phyloP scores from a whole-genome alignment of 1,140 invertebrate genomes.

The Drosophila orena region DNA sequence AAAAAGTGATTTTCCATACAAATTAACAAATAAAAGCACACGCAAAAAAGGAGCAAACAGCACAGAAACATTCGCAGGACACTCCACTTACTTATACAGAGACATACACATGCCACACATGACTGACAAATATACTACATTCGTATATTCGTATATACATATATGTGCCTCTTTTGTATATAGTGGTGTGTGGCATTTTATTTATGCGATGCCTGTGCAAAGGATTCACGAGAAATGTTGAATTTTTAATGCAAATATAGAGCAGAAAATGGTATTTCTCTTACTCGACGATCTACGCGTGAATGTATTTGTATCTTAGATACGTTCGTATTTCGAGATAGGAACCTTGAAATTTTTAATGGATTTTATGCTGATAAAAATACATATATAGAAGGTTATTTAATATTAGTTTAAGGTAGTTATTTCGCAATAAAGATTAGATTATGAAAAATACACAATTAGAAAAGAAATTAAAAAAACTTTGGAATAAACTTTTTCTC shows the following conservation, averaged over 20 bases:
- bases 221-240: slow-evolving; percentile 35
- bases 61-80: slow-evolving; percentile 28
- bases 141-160: background rate
- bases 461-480: too few relatives aligned
- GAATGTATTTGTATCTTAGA: background rate
- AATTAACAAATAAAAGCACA: slow-evolving; percentile 69
- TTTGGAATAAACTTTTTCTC: too few relatives aligned
- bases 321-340: background rate
- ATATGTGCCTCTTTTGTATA: slow-evolving; percentile 1
- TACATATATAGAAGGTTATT: background rate
- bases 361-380: background rate
- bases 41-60: slow-evolving; percentile 41
- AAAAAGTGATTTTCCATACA: slow-evolving; percentile 83
- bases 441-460: too few relatives aligned
- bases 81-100: slow-evolving; percentile 10
- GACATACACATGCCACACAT: slow-evolving; percentile 1
- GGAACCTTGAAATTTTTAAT: background rate
- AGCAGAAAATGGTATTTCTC: slow-evolving; percentile 38
- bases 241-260: slow-evolving; percentile 48
- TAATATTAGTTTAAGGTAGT: too few relatives aligned
- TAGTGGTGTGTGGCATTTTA: slow-evolving; percentile 48
- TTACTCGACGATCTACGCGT: slow-evolving; percentile 7
- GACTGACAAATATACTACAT: slow-evolving; percentile 9
- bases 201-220: slow-evolving; percentile 52
- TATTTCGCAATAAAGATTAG: too few relatives aligned